Evolutionary conservation across 2,797 vertebrate genomes (phyloP), one percentile per base, ranked within the genome.

Genomic region (Acanthiza pusilla): DNA sequence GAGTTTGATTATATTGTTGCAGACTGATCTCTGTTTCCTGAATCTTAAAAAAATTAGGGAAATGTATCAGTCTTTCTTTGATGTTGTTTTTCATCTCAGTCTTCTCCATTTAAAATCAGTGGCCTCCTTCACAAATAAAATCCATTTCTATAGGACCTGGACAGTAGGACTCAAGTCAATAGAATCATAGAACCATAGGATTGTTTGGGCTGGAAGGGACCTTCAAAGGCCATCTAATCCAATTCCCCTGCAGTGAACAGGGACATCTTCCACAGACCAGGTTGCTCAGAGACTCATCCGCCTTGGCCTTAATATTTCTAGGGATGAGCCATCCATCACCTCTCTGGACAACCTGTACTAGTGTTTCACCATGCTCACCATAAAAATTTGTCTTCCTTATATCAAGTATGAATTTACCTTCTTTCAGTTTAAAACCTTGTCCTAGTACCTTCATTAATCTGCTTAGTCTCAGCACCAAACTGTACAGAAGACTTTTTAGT

Each of bases 151-250:
- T 21, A 26, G 63, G 40, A 27, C 16, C 16, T 40, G 63, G 63
- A 47, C 29, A 53, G 45, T 2, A n/a, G n/a, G 20, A 47, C 19
- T 61, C 0, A 0, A 61, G 47, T 45, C 0, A 0, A 43, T 5
- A 51, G 36, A 58, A 34, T 65, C 34, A 57, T 9, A 74, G 36
- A 67, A 45, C 3, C 38, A 47, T 16, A 45, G 47, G 23, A 38
- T 38, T 60, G 5, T 68, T 60, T 29, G 23, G 23, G 38, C n/a
- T 38, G 47, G 53, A 76, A 38, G 16, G 5, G 5, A 53, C 19
- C 10, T 53, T 10, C 47, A n/a, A 43, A 76, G 23, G 23, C 11
- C 40, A 76, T 16, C 20, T 16, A 16, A 19, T 67, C 19, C 72
- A 85, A 53, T 45, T 15, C 23, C 23, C 23, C 13, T 40, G 29